A percentile compares a stretch with the other conserved stretches of the same genome.
phyloP scores from a whole-genome alignment of 1,140 invertebrate genomes.

The Coptotermes formosanus region DNA sequence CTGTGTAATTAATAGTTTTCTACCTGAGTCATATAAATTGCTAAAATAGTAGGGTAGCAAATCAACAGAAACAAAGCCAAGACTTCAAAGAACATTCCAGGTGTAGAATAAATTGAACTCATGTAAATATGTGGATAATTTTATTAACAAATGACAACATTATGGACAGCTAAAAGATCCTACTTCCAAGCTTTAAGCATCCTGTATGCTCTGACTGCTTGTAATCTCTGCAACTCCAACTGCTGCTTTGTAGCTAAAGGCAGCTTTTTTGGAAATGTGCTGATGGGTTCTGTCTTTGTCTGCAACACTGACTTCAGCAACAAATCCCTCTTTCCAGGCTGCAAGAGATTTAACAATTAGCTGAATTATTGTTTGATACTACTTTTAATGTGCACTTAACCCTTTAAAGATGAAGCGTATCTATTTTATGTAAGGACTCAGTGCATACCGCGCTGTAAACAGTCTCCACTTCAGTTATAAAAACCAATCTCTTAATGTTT shows the following conservation, averaged over 20 bases:
- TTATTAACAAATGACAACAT: background rate
- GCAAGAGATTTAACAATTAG: constrained; percentile 35
- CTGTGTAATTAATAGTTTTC: too few relatives aligned
- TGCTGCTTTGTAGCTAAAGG: constrained; percentile 38
- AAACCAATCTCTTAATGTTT: too few relatives aligned
- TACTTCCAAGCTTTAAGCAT: constrained; percentile 49
- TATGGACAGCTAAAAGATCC: background rate
- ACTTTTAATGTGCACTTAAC: background rate
- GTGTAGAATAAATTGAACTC: too few relatives aligned
- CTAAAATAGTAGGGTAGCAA: too few relatives aligned
- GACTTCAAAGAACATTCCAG: too few relatives aligned
- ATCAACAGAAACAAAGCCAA: too few relatives aligned
- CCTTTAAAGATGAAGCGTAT: too few relatives aligned
- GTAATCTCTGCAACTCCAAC: constrained; percentile 57
- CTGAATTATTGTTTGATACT: constrained; percentile 31
- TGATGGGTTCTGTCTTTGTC: constrained; percentile 20
- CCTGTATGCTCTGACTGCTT: constrained; percentile 60
- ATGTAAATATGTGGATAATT: too few relatives aligned
- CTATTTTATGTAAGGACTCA: too few relatives aligned
- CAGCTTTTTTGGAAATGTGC: background rate
- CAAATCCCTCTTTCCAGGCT: constrained; percentile 57
- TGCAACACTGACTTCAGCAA: constrained; percentile 54
- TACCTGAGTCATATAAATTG: too few relatives aligned
- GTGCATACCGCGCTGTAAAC: too few relatives aligned
- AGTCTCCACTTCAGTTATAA: too few relatives aligned